phyloP scores from a whole-genome alignment of 2,888 invertebrate species.

The Himalopsyche kuldschensis region DNA sequence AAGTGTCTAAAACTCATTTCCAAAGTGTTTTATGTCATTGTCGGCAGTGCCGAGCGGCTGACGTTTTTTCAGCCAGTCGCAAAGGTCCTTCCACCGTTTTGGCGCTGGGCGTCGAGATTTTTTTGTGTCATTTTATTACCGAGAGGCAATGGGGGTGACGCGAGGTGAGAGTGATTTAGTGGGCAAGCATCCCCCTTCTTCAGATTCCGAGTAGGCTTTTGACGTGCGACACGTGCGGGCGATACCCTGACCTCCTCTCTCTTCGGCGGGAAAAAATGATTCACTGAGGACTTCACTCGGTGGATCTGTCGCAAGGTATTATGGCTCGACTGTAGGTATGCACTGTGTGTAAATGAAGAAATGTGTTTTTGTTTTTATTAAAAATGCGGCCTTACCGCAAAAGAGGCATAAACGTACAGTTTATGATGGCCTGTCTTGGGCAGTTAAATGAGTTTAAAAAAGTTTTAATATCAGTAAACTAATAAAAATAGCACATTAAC shows the following conservation, averaged over 20 bases:
- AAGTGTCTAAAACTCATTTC: not conserved
- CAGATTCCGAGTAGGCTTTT: constrained; percentile 16
- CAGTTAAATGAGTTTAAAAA: not conserved
- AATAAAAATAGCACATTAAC: not conserved
- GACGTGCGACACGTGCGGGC: not conserved
- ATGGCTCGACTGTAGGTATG: not conserved
- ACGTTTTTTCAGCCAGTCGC: not conserved
- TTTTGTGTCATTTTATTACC: constrained; percentile 20
- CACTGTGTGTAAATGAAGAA: not conserved
- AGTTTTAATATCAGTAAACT: not conserved
- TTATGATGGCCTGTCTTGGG: not conserved
- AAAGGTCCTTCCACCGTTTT: not conserved
- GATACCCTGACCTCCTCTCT: not conserved
- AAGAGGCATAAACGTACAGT: not conserved
- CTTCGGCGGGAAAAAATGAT: constrained; percentile 6
- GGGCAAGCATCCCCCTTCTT: constrained; percentile 9
- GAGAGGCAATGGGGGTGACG: not conserved
- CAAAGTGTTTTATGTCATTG: not conserved
- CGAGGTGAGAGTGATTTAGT: constrained; percentile 24
- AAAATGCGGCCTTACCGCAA: not conserved
- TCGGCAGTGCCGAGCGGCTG: not conserved
- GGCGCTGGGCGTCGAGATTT: not conserved
- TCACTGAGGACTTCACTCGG: constrained; percentile 11
- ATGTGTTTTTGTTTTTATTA: not conserved
- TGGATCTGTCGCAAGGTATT: constrained; percentile 1